These are phyloP conservation scores for Oxyruncus cristatus DNA, from an alignment of 2,113 vertebrate species.

Conservation along the genomic window DNA sequence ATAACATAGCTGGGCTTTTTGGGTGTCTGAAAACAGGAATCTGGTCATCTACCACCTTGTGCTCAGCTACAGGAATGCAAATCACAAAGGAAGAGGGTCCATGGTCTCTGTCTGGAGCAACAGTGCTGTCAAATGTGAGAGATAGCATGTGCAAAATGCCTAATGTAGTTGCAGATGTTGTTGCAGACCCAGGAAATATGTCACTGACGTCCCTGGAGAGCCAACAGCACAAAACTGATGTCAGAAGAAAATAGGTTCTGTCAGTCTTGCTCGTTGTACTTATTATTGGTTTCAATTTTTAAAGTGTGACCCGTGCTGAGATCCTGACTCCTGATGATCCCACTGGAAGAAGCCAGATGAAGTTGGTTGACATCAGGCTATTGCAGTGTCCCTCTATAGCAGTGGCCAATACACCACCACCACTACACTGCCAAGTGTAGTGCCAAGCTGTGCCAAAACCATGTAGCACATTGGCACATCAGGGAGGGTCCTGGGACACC, in stretches of 20 bases:
- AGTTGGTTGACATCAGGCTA: neutral
- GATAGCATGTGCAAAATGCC: neutral
- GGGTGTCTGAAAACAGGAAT: neutral
- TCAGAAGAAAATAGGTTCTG: neutral
- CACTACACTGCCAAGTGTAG: fast-evolving
- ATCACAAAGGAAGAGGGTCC: neutral
- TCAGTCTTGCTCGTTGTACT: neutral
- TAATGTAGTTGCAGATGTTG: neutral
- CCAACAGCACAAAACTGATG: neutral
- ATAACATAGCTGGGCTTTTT: neutral
- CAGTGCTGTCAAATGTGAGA: neutral
- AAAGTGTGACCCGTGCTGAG: neutral
- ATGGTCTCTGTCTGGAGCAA: neutral
- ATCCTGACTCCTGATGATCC: neutral
- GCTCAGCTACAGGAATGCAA: neutral
- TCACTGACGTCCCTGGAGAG: neutral
- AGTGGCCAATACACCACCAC: neutral
- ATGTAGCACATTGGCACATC: neutral
- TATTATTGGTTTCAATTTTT: neutral
- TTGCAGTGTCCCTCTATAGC: neutral
- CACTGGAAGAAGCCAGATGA: neutral
- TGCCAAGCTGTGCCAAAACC: neutral
- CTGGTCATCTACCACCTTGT: neutral
- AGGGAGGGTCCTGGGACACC: neutral
- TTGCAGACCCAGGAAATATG: neutral